Evolutionary conservation across 2,113 vertebrate species (phyloP).

Genomic region (Menura novaehollandiae): DNA sequence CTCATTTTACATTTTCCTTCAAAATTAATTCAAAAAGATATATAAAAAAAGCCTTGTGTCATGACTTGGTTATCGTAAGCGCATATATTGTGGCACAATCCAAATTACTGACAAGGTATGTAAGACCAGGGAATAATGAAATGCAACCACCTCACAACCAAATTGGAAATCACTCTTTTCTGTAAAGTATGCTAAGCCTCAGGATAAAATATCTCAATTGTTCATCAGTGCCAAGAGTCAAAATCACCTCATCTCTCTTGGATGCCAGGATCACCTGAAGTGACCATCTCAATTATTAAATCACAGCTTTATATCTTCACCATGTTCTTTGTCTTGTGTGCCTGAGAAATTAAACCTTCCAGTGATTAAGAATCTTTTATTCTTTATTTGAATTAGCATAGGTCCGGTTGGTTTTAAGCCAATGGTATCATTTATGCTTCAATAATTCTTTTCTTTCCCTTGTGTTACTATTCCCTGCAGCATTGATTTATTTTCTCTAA

Average conservation of each 20-base stretch:
- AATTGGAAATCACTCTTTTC: neutral
- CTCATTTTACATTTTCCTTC: neutral
- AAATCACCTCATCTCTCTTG: neutral
- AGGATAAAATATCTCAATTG: neutral
- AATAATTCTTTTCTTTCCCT: slow-evolving; percentile 3
- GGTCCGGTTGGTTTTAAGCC: neutral
- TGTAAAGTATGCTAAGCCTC: neutral
- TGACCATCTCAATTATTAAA: neutral
- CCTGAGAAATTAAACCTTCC: neutral
- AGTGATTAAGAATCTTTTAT: neutral
- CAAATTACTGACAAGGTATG: neutral
- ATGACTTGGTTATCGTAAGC: neutral
- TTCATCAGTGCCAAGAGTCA: neutral
- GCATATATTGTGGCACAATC: neutral
- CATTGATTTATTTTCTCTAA: slow-evolving; percentile 20
- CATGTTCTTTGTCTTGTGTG: neutral
- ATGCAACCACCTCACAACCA: neutral
- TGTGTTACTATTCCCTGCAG: neutral
- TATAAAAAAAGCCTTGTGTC: neutral
- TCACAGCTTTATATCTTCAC: neutral
- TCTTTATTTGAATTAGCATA: neutral
- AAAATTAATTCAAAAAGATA: neutral
- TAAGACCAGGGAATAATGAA: neutral
- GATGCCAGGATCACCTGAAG: neutral
- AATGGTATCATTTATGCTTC: neutral